A percentile compares a stretch with the other conserved stretches of the same genome.
Evolutionary conservation across 1,140 invertebrate genomes (phyloP).

Genomic region (Heliconius hewitsoni): DNA sequence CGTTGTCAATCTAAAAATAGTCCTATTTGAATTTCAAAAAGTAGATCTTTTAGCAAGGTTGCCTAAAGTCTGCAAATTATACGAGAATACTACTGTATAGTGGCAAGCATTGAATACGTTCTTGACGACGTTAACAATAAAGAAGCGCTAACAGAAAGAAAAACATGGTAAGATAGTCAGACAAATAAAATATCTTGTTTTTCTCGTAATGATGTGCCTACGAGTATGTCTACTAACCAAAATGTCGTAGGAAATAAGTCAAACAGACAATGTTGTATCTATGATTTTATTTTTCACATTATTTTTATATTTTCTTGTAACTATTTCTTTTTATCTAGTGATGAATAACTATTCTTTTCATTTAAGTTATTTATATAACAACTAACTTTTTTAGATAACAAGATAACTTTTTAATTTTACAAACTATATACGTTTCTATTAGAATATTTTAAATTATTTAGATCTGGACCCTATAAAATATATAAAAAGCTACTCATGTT

Average conservation of each 20-base stretch:
- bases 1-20: slow-evolving; percentile 2
- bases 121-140: not conserved
- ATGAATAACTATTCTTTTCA: no score
- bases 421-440: no score
- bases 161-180: slow-evolving; percentile 22
- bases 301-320: no score
- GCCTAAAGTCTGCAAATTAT: not conserved
- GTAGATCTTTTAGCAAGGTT: not conserved
- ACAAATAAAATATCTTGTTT: slow-evolving; percentile 25
- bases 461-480: no score
- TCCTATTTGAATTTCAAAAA: not conserved
- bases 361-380: no score
- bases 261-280: slow-evolving; percentile 7
- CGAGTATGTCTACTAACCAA: slow-evolving; percentile 13
- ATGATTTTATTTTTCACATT: not conserved
- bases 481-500: no score
- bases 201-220: not conserved
- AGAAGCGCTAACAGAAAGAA: slow-evolving; percentile 6
- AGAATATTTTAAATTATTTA: no score
- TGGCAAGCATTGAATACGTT: not conserved
- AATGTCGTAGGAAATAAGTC: slow-evolving; percentile 19
- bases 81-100: not conserved
- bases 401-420: no score
- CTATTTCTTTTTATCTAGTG: no score
- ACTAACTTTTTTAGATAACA: no score